Base-by-base conservation (phyloP, 2,888 invertebrate genomes). In the Coelinius sp. region DNA sequence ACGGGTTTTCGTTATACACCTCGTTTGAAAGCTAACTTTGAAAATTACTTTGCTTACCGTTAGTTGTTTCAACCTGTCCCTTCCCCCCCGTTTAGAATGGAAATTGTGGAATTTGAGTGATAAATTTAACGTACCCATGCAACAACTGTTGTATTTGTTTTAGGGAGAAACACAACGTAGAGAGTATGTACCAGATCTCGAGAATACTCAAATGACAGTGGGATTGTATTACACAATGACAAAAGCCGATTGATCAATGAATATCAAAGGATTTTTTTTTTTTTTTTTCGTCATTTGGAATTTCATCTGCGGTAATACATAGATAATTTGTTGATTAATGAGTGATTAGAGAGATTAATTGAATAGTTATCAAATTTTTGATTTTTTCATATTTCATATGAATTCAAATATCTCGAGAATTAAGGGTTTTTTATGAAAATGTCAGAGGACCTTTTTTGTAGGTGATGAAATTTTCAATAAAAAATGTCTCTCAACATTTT, bases 1-100 rank as follows among this genome's bases (percentile, higher is more conserved):
- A 20, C 31, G 59, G 20, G 59, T 35, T 31, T 59, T 59, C 59
- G 35, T 59, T 59, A 35, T 59, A 59, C 14, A 59, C 59, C 17
- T 31, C 41, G 38, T 63, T 52, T 52, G 17, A n/a, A n/a, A 68
- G 63, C 64, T 72, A 72, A 72, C 71, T 72, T 72, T 72, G 68
- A 17, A 63, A 72, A 72, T 68, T 63, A 72, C 71, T 72, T 72
- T 68, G 71, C 68, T 53, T 72, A 72, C 71, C 41, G 68, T 53
- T 53, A 68, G 64, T 35, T 72, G 71, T 63, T 41, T 25, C 25
- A 27, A 27, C 25, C 35, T 66, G 71, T 64, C 38, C 24, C 41
- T 35, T 24, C 41, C 38, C 66, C 27, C 35, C 31, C 71, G 53
- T 72, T 72, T 68, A 64, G 64, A 72, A 72, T 72, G 71, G 68